These are phyloP conservation scores for Drosophila leontia DNA, from an alignment of 1,140 invertebrate genomes.

Conservation along the genomic window DNA sequence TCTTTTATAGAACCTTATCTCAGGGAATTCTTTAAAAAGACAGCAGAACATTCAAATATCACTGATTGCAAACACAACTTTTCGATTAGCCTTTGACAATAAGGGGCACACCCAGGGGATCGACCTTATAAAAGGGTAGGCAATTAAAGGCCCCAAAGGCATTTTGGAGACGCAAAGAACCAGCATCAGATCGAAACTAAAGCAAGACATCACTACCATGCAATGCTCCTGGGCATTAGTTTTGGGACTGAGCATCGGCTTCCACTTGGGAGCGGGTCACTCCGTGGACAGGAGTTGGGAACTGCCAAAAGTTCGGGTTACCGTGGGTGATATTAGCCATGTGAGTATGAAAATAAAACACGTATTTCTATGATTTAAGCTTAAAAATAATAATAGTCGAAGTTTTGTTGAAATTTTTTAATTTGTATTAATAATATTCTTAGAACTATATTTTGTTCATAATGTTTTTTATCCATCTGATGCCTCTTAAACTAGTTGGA, in stretches of 20 bases:
- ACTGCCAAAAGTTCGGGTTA: slow-evolving; percentile 18
- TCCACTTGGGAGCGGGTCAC: slow-evolving; percentile 15
- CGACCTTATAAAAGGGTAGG: slow-evolving; percentile 35
- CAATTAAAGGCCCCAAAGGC: not conserved
- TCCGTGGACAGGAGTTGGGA: slow-evolving; percentile 16
- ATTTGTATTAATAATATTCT: no score
- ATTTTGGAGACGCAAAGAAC: slow-evolving; percentile 14
- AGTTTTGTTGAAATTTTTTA: no score
- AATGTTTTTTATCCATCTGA: no score
- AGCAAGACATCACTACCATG: slow-evolving; percentile 18
- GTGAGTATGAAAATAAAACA: slow-evolving; percentile 39
- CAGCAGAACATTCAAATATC: slow-evolving; percentile 13
- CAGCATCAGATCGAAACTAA: slow-evolving; percentile 2
- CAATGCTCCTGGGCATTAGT: slow-evolving; percentile 59
- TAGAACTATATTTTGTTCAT: no score
- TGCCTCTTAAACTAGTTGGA: no score
- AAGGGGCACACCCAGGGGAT: slow-evolving; percentile 18
- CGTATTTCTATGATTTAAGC: not conserved
- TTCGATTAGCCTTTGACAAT: slow-evolving; percentile 37
- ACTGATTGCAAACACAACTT: slow-evolving; percentile 44
- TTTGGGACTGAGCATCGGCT: slow-evolving; percentile 18
- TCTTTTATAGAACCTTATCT: slow-evolving; percentile 18
- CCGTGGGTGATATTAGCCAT: slow-evolving; percentile 52
- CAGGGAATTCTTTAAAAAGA: not conserved
- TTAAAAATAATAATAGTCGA: no score